phyloP scores from a whole-genome alignment of 1,140 invertebrate genomes.

The Aplysia californica region DNA sequence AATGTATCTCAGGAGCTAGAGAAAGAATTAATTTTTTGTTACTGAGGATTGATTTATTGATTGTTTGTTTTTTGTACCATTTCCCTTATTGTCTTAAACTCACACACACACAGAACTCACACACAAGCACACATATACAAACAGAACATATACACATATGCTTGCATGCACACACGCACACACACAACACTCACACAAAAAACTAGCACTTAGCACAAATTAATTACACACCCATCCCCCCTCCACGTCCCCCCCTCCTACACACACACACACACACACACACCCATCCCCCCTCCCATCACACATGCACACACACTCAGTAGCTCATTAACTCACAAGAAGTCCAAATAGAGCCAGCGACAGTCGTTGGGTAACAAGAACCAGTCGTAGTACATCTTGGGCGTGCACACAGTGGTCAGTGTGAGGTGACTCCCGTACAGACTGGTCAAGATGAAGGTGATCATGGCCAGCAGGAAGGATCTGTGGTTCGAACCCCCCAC shows the following conservation, averaged over 20 bases:
- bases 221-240: background rate
- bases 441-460: conserved; percentile 55
- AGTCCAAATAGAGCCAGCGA: conserved; percentile 57
- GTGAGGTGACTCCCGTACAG: conserved; percentile 58
- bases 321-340: conserved; percentile 50
- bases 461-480: conserved; percentile 52
- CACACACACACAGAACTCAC: too few species aligned
- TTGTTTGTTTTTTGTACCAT: too few species aligned
- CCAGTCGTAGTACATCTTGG: conserved; percentile 60
- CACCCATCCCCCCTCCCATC: background rate
- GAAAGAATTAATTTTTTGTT: too few species aligned
- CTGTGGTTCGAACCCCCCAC: conserved; percentile 59
- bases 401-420: conserved; percentile 63
- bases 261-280: background rate
- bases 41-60: too few species aligned
- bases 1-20: too few species aligned
- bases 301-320: background rate
- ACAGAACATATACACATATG: background rate
- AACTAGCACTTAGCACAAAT: background rate
- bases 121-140: too few species aligned
- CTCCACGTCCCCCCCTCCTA: too few species aligned
- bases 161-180: background rate
- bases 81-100: too few species aligned
- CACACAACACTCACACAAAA: background rate
- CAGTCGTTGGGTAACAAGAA: conserved; percentile 60